A percentile compares a stretch with the other conserved stretches of the same genome.
Conservation (phyloP, 53 echinoderm and acorn worm species). For the Antedon mediterranea region DNA sequence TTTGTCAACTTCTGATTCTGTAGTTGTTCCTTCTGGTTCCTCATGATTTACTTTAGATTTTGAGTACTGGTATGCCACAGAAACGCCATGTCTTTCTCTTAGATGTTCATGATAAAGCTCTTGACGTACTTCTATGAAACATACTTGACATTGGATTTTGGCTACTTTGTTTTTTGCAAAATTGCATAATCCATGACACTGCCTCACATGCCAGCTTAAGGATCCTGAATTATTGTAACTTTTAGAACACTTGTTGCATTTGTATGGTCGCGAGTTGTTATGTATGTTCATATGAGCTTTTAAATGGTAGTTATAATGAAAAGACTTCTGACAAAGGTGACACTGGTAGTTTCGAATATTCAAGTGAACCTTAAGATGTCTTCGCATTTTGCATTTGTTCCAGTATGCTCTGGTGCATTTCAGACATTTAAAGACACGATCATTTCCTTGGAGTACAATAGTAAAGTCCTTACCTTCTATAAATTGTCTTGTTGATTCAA, state of each 20-base stretch:
- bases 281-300: conserved; percentile 16
- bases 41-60: background rate
- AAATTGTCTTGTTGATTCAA: background rate
- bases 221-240: conserved; percentile 13
- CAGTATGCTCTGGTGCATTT: background rate
- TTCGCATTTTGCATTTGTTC: background rate
- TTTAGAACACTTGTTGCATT: conserved; percentile 31
- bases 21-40: background rate
- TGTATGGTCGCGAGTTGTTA: conserved; percentile 33
- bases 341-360: background rate
- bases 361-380: background rate
- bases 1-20: background rate
- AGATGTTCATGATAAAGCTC: background rate
- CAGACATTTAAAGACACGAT: background rate
- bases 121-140: background rate
- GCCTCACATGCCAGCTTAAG: background rate
- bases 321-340: background rate
- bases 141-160: background rate
- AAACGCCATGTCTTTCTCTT: background rate
- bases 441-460: background rate
- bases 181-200: background rate
- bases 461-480: background rate
- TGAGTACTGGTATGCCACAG: background rate
- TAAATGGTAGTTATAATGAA: conserved; percentile 7
- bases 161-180: background rate